phyloP scores from a whole-genome alignment of 2,888 invertebrate genomes.

The Bugulina stolonifera region DNA sequence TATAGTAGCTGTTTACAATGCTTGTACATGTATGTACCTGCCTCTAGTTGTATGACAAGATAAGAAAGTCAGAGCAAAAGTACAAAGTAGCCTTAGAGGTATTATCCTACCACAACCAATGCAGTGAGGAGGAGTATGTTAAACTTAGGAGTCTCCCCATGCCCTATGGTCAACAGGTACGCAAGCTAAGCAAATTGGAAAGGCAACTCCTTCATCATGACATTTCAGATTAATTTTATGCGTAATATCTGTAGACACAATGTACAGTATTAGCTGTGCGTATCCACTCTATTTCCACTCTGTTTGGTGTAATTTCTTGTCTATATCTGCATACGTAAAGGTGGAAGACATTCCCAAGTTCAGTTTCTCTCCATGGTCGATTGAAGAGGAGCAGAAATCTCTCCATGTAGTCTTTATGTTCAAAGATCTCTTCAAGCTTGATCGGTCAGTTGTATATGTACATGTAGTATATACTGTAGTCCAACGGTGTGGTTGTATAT shows the following conservation, averaged over 20 bases:
- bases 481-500: no score
- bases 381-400: constrained; percentile 68
- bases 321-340: no score
- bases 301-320: no score
- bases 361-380: constrained; percentile 67
- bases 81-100: constrained; percentile 74
- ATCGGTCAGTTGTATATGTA: constrained; percentile 43
- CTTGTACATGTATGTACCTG: no score
- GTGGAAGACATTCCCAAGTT: constrained; percentile 53
- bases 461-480: no score
- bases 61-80: constrained; percentile 74
- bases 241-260: no score
- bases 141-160: constrained; percentile 35
- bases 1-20: no score
- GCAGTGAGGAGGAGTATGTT: constrained; percentile 63
- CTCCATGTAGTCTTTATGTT: constrained; percentile 71
- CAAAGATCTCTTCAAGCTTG: constrained; percentile 64
- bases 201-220: no score
- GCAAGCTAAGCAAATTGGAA: no score
- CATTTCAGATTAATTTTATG: constrained; percentile 37
- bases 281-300: no score
- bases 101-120: constrained; percentile 74
- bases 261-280: constrained; percentile 36
- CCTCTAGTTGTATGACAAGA: constrained; percentile 68
- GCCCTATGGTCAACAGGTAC: constrained; percentile 27